Evolutionary conservation across 2,888 invertebrate genomes (phyloP), one percentile per base, ranked within the genome.

Genomic region (Panzeria rudis): DNA sequence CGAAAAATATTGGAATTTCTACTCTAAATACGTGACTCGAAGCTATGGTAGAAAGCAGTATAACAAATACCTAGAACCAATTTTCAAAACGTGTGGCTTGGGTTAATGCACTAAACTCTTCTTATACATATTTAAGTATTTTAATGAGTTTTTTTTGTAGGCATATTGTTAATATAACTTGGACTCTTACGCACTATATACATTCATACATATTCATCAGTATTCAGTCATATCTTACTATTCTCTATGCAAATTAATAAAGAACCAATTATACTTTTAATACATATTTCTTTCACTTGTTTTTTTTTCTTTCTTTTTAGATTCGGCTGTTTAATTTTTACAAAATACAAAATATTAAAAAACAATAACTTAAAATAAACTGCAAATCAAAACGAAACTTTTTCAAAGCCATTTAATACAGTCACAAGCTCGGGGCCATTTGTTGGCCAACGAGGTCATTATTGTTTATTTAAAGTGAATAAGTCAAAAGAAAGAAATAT

Each of bases 391-490:
- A 50, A 59, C 50, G 20, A 41, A 62, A 15, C 32, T 11, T 5
- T n/a, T 25, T 50, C 20, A 38, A 73, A 73, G 41, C 38, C 32
- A 71, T 41, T 44, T 61, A 81, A 59, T 17, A 68, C 66, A 77
- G 54, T 62, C 32, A 52, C 3, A 59, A 66, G 23, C 75, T 82
- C 75, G 82, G 78, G 82, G 85, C 66, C 71, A 82, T 78, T 85
- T 75, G 52, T 75, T 85, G 85, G 85, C 75, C 78, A 75, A 79
- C 64, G 82, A 85, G 85, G 82, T 85, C 82, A 71, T 66, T 71
- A 44, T 75, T 68, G 41, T 50, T 50, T 78, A 75, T 76, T 50
- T 9, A 52, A 68, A 59, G 72, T 20, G 50, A 66, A 75, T 71
- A 84, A 52, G 56, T 35, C 25, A 50, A 25, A 47, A 66, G 11